Evolutionary conservation across 2,797 vertebrate genomes (phyloP), one percentile per base, ranked within the genome.

Genomic region (Bufotes viridis): DNA sequence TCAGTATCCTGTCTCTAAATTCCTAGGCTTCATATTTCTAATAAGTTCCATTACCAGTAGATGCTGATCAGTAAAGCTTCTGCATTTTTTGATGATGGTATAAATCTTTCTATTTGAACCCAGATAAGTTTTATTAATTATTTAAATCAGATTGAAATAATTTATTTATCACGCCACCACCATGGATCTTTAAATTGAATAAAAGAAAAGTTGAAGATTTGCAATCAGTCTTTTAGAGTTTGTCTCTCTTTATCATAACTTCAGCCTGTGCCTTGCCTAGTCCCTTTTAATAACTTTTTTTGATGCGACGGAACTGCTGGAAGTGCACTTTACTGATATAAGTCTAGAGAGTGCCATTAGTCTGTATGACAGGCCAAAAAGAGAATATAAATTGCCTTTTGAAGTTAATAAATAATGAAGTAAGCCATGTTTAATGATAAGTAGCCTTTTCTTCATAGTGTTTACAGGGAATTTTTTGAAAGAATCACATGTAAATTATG

Each of bases 271-370:
- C 60, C 58, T 78, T 26, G 63, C 17, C 63, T 79, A 67, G 24
- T 78, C 26, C 55, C 79, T 87, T 84, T 61, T 79, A 83, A 72
- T 79, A 84, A 60, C 74, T 60, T 83, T 51, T 70, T 84, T 88
- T 84, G 74, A 84, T 79, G 81, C 60, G 63, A 84, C 60, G 79
- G n/a, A 78, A 72, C 84, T 67, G 74, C 65, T 84, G 55, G 74
- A 88, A 88, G 81, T 72, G 81, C 74, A 70, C 63, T 88, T 34
- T 84, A 84, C 84, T 88, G 81, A 88, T 88, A 83, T 84, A 88
- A 70, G 26, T 70, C 72, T 83, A 34, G 20, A 83, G 58, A 42
- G 78, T 14, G 58, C 60, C 72, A 87, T 87, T 87, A 87, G 70
- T 57, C 51, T 83, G 60, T 53, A 61, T 88, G 53, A 34, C 81